A percentile compares a stretch with the other conserved stretches of the same genome.
These are phyloP conservation scores for Hirtodrosophila cameraria DNA, from an alignment of 2,888 invertebrate species.

Conservation along the genomic window DNA sequence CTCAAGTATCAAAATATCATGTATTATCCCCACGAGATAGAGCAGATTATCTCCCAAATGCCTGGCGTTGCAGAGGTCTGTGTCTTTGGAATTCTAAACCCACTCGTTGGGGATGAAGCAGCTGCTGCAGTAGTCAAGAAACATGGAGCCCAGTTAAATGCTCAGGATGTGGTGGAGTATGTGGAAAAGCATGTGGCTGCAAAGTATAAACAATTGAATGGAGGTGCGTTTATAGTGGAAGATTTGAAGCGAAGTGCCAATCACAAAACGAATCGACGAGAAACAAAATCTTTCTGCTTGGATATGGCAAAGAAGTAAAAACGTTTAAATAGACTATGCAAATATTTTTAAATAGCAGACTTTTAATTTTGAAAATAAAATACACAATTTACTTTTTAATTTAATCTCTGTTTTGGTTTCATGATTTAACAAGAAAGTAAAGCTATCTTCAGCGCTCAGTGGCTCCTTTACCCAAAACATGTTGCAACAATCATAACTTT, in stretches of 20 bases:
- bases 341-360: no score
- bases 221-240: constrained; percentile 66
- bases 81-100: constrained; percentile 68
- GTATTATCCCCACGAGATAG: constrained; percentile 70
- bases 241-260: constrained; percentile 62
- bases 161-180: constrained; percentile 61
- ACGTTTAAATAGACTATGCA: no score
- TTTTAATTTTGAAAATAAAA: no score
- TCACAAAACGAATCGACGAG: constrained; percentile 51
- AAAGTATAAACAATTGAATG: constrained; percentile 62
- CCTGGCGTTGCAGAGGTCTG: constrained; percentile 62
- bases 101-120: constrained; percentile 62
- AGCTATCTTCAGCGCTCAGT: no score
- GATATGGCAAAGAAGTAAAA: no score
- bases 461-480: no score
- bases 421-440: no score
- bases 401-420: no score
- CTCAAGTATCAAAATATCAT: constrained; percentile 63
- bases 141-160: constrained; percentile 45
- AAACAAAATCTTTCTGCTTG: no score
- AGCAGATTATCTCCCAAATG: constrained; percentile 59
- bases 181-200: constrained; percentile 48
- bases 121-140: constrained; percentile 63
- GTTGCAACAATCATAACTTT: no score
- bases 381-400: no score